Evolutionary conservation across 1,140 invertebrate genomes (phyloP).

Genomic region (Euschistus heros): DNA sequence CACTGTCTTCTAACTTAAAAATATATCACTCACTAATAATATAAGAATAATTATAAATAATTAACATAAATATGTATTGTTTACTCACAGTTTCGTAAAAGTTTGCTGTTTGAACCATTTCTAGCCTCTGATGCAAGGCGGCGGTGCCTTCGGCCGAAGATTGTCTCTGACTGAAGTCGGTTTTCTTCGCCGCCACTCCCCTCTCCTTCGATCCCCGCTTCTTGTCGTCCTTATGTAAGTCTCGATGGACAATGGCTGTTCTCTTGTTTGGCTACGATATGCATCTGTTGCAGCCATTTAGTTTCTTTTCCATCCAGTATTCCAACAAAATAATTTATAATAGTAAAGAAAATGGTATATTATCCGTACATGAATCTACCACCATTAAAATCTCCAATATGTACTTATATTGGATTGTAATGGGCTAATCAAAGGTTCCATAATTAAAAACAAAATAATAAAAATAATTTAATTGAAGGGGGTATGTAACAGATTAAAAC

Average conservation of each 20-base stretch:
- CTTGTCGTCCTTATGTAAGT: background rate
- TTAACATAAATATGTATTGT: background rate
- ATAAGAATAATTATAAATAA: background rate
- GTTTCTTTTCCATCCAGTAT: too few species aligned
- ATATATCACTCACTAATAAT: too few species aligned
- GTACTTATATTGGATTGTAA: too few species aligned
- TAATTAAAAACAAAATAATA: too few species aligned
- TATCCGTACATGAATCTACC: too few species aligned
- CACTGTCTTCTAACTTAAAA: too few species aligned
- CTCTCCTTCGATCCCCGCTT: background rate
- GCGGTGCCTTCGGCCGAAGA: background rate
- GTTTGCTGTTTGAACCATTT: slow-evolving; percentile 4
- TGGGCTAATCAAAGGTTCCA: too few species aligned
- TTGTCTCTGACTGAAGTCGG: slow-evolving; percentile 1
- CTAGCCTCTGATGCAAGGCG: background rate
- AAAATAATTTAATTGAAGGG: too few species aligned
- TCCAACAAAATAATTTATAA: too few species aligned
- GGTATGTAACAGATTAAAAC: too few species aligned
- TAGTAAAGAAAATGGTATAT: too few species aligned
- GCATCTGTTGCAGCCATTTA: background rate
- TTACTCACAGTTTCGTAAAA: slow-evolving; percentile 11
- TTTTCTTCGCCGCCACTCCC: background rate
- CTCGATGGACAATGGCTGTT: background rate
- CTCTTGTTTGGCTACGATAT: background rate
- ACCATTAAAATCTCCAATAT: too few species aligned